Base-by-base conservation (phyloP, 2,113 vertebrate species). In the Elanoides forficatus region DNA sequence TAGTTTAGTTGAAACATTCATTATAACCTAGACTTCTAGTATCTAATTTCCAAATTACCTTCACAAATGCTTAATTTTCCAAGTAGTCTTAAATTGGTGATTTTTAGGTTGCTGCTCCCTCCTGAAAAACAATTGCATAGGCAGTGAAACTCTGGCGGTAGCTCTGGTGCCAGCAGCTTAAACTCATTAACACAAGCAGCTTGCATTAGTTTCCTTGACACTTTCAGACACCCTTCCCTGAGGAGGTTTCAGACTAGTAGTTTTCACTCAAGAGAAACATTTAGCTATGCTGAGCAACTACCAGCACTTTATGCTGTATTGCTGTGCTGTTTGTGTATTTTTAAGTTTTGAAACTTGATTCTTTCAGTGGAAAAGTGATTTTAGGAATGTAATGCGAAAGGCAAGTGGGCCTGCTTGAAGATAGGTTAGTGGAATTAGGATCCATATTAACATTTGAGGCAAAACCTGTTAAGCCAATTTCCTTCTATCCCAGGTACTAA, bases 171-270 rank as follows among this genome's bases (percentile, higher is more conserved):
- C 95, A 94, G 95, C 93, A 96, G 86, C 88, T 91, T 91, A 65
- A 95, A 93, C 82, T 95, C 95, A 72, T 96, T 95, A 96, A 75
- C 40, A 81, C 76, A 34, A 79, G 67, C 92, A 93, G 95, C 95
- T 96, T 91, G 97, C 95, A 62, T 68, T 81, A 88, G 95, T 90
- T 94, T 93, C 95, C 95, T 85, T 93, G 75, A 26, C 94, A 72
- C 88, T 75, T 92, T 87, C 94, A 96, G 97, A 94, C 94, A 96
- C 97, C 95, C 96, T 98, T 95, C 97, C 98, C 95, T 70, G 58
- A 91, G 97, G 97, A 98, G 97, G 94, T 96, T 97, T 97, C 96
- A 94, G 91, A 87, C 86, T 92, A 15, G 89, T 78, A 94, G 96
- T 93, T 97, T 90, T 74, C 76, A 45, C 96, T 90, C 73, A 38